Base-by-base conservation (phyloP, 2,888 invertebrate genomes). In the Blomia tropicalis region DNA sequence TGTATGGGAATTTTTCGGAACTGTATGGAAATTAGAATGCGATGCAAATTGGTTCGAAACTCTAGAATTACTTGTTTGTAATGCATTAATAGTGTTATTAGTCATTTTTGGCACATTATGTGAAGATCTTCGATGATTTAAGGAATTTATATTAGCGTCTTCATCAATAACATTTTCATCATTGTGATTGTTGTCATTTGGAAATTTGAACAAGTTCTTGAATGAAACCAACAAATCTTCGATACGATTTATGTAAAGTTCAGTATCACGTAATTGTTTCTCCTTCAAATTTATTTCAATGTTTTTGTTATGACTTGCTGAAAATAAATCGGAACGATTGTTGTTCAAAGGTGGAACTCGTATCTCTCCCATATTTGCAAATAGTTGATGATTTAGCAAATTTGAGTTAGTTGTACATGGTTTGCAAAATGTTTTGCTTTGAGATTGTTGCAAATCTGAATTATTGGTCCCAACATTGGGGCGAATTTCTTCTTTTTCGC, bases 401-500 rank as follows among this genome's bases (percentile, higher is more conserved):
- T 27, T 56, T 19, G 29, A 30, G 25, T 3, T 27, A n/a, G n/a
- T n/a, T n/a, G n/a, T n/a, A n/a, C n/a, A n/a, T n/a, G n/a, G n/a
- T 31, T 54, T 5, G 11, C 25, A 4, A 22, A 22, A 23, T 54
- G 5, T 4, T n/a, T 7, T 54, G 22, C 22, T 54, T 54, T 54
- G 54, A 29, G 56, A 2, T 25, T 27, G 14, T 36, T 14, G 25
- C 29, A 25, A 56, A 36, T 56, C 56, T 3, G 56, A 14, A 2
- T 1, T n/a, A 14, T 25, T 36, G 17, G 56, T 19, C 31, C 11
- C 2, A 19, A 19, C n/a, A 7, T 3, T 56, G 2, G 36, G 31
- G 17, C 25, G 3, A 27, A 11, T 29, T 27, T 63, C 62, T 23
- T 63, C 63, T 23, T 60, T 60, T 54, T 60, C 63, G 29, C 63